Percentiles rank a stretch among this genome's conserved stretches.
Conservation (phyloP, 2,888 invertebrate genomes). For the Mythimna albipuncta region DNA sequence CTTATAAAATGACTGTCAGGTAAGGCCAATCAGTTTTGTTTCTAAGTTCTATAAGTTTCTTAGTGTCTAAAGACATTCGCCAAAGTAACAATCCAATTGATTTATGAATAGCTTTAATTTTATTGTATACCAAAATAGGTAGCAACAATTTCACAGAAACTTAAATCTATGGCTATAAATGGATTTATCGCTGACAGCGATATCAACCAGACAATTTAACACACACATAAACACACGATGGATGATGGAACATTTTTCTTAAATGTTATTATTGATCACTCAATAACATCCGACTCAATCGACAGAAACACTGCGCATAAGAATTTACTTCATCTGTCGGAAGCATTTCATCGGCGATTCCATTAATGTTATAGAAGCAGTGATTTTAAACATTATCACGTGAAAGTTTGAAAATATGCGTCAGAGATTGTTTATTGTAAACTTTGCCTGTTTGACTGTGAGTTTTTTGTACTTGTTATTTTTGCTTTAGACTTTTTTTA, state of each 20-base stretch:
- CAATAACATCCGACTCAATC: constrained; percentile 39
- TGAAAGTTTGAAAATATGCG: constrained; percentile 17
- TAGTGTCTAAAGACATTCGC: background rate
- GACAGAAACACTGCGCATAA: constrained; percentile 30
- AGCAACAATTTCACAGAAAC: too few species aligned
- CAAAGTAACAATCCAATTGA: background rate
- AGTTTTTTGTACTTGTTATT: too few species aligned
- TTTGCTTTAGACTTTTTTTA: too few species aligned
- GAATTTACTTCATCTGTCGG: constrained; percentile 23
- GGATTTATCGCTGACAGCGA: too few species aligned
- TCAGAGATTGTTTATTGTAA: constrained; percentile 16
- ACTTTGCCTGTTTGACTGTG: too few species aligned
- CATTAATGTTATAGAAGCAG: constrained; percentile 24
- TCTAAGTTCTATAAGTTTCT: background rate
- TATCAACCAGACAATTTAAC: too few species aligned
- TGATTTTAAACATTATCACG: constrained; percentile 30
- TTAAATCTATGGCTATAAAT: too few species aligned
- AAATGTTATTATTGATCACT: constrained; percentile 10
- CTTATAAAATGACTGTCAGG: background rate
- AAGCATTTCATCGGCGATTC: constrained; percentile 23
- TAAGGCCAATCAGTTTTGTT: background rate
- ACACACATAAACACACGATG: too few species aligned
- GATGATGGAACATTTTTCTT: constrained; percentile 1
- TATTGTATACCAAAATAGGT: too few species aligned
- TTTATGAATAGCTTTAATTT: too few species aligned